phyloP scores from a whole-genome alignment of 2,113 vertebrate genomes.

The Atrichornis clamosus region DNA sequence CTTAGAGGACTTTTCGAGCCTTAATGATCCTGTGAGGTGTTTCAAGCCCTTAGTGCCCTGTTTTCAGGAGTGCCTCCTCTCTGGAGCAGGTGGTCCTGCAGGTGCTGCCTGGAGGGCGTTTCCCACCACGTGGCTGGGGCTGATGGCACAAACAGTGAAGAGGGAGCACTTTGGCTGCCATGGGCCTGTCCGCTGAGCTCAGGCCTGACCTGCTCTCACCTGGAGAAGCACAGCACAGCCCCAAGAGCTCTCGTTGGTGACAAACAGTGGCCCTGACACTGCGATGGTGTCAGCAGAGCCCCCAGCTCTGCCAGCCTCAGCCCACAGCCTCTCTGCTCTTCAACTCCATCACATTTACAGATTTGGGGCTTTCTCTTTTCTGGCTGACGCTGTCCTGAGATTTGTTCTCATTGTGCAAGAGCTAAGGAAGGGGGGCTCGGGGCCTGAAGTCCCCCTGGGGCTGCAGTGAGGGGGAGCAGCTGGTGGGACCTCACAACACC shows the following conservation, averaged over 20 bases:
- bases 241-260: fast-evolving
- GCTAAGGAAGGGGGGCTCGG: not conserved
- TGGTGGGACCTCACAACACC: not conserved
- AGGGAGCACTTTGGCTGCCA: not conserved
- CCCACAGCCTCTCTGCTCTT: not conserved
- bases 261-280: not conserved
- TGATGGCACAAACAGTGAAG: not conserved
- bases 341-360: not conserved
- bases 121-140: fast-evolving
- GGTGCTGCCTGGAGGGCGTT: fast-evolving
- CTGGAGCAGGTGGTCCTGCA: fast-evolving
- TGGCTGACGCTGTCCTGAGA: not conserved
- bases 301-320: not conserved
- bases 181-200: fast-evolving
- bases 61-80: not conserved
- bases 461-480: not conserved
- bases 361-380: fast-evolving
- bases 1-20: not conserved
- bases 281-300: not conserved
- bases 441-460: not conserved
- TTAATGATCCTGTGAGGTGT: not conserved
- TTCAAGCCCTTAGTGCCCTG: not conserved
- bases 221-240: not conserved
- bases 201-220: fast-evolving
- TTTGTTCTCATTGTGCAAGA: not conserved